Conservation (phyloP, 1,140 invertebrate genomes). For the Bicyclus anynana region DNA sequence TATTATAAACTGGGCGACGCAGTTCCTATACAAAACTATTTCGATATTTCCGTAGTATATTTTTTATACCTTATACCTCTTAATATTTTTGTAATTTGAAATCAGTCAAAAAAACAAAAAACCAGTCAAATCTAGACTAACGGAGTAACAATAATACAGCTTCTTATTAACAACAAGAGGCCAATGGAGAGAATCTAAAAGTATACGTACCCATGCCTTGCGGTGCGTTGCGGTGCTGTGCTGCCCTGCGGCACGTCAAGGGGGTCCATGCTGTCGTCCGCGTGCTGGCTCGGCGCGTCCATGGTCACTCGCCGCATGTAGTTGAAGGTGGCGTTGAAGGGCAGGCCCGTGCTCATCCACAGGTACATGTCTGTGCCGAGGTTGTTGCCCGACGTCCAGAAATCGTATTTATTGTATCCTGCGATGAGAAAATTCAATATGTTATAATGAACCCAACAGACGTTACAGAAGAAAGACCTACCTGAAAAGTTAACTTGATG, state of each 20-base stretch:
- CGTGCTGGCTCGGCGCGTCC: conserved; percentile 55
- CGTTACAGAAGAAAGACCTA: too few species aligned
- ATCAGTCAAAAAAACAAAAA: too few species aligned
- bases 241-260: conserved; percentile 80
- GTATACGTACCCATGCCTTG: conserved; percentile 83
- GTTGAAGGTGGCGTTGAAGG: conserved; percentile 92
- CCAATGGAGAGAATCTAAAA: background rate
- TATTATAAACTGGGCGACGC: too few species aligned
- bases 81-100: too few species aligned
- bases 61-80: too few species aligned
- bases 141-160: too few species aligned
- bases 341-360: conserved; percentile 92
- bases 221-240: conserved; percentile 85
- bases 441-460: background rate
- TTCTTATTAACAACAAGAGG: too few species aligned
- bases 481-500: too few species aligned
- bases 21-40: too few species aligned
- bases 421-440: conserved; percentile 1
- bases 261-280: conserved; percentile 75
- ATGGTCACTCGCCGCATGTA: conserved; percentile 82
- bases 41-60: too few species aligned
- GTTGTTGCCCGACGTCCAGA: conserved; percentile 93
- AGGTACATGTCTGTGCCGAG: conserved; percentile 91
- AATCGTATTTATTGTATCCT: conserved; percentile 89
- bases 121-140: too few species aligned